Conservation (phyloP, 2,797 vertebrate genomes). For the Cheirogaleus major region DNA sequence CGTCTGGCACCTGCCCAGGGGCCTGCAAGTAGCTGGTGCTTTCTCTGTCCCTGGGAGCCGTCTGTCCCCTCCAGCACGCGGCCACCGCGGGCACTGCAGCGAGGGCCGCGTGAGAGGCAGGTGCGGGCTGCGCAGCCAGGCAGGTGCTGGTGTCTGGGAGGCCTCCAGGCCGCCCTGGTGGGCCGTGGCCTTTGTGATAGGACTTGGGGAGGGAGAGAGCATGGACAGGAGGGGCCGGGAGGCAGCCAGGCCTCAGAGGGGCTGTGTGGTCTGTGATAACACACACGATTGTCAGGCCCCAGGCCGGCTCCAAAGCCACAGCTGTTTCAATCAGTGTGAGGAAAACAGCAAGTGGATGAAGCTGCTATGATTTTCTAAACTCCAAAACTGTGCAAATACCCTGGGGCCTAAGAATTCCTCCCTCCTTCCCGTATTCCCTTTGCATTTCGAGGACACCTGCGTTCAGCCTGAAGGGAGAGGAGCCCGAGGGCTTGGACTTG, state of each 20-base stretch:
- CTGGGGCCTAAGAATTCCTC: accelerated
- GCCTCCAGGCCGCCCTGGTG: accelerated
- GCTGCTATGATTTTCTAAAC: not conserved
- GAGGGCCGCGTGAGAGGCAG: no score
- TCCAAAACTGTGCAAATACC: accelerated
- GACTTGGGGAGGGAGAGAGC: not conserved
- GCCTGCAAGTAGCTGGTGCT: accelerated
- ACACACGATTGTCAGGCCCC: not conserved
- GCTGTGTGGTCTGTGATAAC: accelerated
- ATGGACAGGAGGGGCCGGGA: accelerated
- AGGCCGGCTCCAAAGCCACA: not conserved
- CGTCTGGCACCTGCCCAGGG: accelerated
- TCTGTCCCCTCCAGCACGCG: not conserved
- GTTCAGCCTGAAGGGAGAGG: accelerated
- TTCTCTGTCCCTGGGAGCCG: not conserved
- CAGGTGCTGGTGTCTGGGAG: not conserved
- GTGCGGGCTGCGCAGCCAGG: no score
- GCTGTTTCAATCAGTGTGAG: accelerated
- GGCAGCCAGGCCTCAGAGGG: not conserved
- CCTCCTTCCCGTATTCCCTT: accelerated
- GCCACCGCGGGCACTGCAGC: not conserved
- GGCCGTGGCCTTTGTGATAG: not conserved
- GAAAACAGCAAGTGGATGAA: accelerated
- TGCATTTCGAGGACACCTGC: accelerated
- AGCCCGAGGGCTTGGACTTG: accelerated